Evolutionary conservation across 2,888 invertebrate genomes (phyloP).

Genomic region (Brenthis daphne): DNA sequence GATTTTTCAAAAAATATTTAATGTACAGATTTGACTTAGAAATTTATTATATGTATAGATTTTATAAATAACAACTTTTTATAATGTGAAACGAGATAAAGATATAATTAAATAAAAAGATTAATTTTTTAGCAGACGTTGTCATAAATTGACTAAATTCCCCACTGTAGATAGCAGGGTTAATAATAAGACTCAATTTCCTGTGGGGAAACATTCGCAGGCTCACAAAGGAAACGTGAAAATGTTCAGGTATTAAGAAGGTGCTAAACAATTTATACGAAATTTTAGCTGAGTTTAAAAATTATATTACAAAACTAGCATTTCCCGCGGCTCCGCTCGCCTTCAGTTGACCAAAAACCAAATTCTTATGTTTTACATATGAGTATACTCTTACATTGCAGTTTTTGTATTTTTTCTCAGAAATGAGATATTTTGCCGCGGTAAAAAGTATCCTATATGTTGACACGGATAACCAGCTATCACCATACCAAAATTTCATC

Average conservation of each 20-base stretch:
- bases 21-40: too few species aligned
- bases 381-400: too few species aligned
- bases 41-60: too few species aligned
- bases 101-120: slow-evolving; percentile 12
- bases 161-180: slow-evolving; percentile 20
- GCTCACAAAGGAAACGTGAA: slow-evolving; percentile 39
- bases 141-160: slow-evolving; percentile 29
- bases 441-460: too few species aligned
- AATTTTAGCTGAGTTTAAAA: neutral
- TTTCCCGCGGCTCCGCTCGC: too few species aligned
- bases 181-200: slow-evolving; percentile 46
- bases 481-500: too few species aligned
- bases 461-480: too few species aligned
- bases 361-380: too few species aligned
- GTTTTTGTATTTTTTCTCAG: too few species aligned
- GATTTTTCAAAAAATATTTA: too few species aligned
- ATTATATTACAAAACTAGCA: neutral
- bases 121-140: slow-evolving; percentile 20
- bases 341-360: too few species aligned
- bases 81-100: neutral
- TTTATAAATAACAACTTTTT: neutral
- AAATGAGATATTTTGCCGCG: too few species aligned
- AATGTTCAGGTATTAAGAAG: slow-evolving; percentile 40
- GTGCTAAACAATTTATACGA: slow-evolving; percentile 17
- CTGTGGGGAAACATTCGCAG: slow-evolving; percentile 42